Base-by-base conservation (phyloP, 2,888 invertebrate species). In the Nomada fucata region DNA sequence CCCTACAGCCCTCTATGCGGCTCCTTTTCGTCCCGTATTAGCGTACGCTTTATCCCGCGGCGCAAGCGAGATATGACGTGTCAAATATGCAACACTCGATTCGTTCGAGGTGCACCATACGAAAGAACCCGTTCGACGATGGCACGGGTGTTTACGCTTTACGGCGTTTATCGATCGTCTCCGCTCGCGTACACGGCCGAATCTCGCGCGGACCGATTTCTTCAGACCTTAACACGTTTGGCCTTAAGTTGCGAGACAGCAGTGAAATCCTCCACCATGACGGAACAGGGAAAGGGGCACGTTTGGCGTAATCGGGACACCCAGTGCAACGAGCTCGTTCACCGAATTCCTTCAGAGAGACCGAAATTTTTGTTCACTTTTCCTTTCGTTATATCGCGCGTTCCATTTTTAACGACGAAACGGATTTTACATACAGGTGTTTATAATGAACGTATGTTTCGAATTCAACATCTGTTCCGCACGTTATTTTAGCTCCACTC, bases 1-100 rank as follows among this genome's bases (percentile, higher is more conserved):
- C 20, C n/a, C 18, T 26, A 15, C 26, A 20, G 20, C n/a, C 42
- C 53, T 20, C 18, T 20, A 5, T 44, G 50, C 18, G 42, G 36
- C 2, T 67, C 29, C 47, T 57, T 59, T 57, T 65, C 36, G 67
- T 13, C 57, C 18, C 18, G 29, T 42, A 29, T 53, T 61, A 68
- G 20, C 44, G 47, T 18, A 23, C 47, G 42, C 64, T 80, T 78
- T 68, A 72, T 63, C 2, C 2, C 52, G 18, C n/a, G 20, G n/a
- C 18, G n/a, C 67, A 42, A 26, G 0, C 53, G 26, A 57, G 36
- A 57, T 57, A 36, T 42, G 50, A 59, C 69, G 55, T 29, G 74
- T 74, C 59, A 79, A 80, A 80, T 72, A 78, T 80, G 78, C 72
- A 80, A 57, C 61, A 64, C 36, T 7, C 18, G 55, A 20, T 50